phyloP scores from a whole-genome alignment of 2,113 vertebrate genomes.

The Ascaphus truei region DNA sequence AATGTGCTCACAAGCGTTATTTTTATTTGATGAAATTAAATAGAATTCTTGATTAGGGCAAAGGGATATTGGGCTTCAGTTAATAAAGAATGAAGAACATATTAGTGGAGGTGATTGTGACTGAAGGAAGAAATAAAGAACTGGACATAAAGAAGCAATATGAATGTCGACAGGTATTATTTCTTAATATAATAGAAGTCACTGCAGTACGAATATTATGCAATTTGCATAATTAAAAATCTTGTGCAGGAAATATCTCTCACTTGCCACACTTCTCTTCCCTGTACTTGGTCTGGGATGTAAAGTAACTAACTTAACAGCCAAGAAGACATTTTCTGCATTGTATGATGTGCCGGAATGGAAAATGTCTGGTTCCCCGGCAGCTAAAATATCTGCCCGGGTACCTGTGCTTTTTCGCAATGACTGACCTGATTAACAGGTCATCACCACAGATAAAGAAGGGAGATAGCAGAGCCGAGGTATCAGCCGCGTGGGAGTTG shows the following conservation, averaged over 20 bases:
- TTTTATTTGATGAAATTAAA: neutral
- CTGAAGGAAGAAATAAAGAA: neutral
- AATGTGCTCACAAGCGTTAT: too few species aligned
- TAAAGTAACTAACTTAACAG: too few species aligned
- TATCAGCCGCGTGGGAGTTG: too few species aligned
- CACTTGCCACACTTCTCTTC: neutral
- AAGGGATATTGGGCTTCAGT: neutral
- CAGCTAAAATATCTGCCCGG: too few species aligned
- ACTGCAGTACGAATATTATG: slow-evolving; percentile 17
- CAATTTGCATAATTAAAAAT: slow-evolving; percentile 13
- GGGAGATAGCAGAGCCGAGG: too few species aligned
- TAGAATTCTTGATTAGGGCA: neutral
- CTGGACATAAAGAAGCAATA: neutral
- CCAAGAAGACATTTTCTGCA: too few species aligned
- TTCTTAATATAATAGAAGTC: neutral
- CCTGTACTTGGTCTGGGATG: too few species aligned
- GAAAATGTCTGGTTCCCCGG: too few species aligned
- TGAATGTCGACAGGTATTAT: slow-evolving; percentile 23
- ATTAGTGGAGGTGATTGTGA: neutral
- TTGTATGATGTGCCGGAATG: too few species aligned
- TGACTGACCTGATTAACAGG: too few species aligned
- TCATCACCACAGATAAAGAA: too few species aligned
- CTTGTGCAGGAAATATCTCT: neutral
- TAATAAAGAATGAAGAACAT: neutral
- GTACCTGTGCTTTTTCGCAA: too few species aligned